Base-by-base conservation (phyloP, 2,113 vertebrate species). In the Coregonus clupeaformis region DNA sequence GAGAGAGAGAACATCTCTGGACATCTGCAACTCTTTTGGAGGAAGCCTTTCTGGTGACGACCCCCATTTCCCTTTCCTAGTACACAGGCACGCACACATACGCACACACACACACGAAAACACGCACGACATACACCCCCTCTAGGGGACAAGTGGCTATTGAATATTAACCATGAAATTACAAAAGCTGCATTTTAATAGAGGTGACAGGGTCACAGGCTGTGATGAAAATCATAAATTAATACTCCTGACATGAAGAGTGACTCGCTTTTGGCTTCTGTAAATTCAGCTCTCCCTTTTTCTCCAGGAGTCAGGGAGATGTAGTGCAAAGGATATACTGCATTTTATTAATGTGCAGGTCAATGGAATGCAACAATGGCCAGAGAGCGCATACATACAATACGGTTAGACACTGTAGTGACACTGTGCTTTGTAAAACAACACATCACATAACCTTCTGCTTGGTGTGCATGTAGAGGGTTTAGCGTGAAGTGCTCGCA, bases 81-180 rank as follows among this genome's bases (percentile, higher is more conserved):
- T 45, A 55, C 67, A 68, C 30, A 32, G 24, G 22, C 18, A 36
- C 57, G 72, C 73, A 80, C 72, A 29, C 32, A 32, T n/a, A n/a
- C n/a, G n/a, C 22, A 29, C 27, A n/a, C 67, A 55, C 67, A 68
- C 30, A 36, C 47, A 47, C 7, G 27, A 55, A 74, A 71, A 80
- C 72, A 36, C 7, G 32, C 36, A 42, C 36, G 72, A 81, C 82
- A 62, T 77, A 79, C 82, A 83, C 69, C 67, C 80, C 69, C 85
- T 75, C 67, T 80, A 86, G 81, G 89, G 91, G 91, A 93, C 92
- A 93, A 92, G 91, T 91, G 89, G 90, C 91, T 90, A 91, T 92
- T 93, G 93, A 94, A 94, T 93, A 94, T 94, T 94, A 94, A 94
- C 90, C 91, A 92, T 92, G 90, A 91, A 93, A 94, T 93, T 92